Conservation (phyloP, 2,113 vertebrate genomes). For the Tragelaphus strepsiceros region DNA sequence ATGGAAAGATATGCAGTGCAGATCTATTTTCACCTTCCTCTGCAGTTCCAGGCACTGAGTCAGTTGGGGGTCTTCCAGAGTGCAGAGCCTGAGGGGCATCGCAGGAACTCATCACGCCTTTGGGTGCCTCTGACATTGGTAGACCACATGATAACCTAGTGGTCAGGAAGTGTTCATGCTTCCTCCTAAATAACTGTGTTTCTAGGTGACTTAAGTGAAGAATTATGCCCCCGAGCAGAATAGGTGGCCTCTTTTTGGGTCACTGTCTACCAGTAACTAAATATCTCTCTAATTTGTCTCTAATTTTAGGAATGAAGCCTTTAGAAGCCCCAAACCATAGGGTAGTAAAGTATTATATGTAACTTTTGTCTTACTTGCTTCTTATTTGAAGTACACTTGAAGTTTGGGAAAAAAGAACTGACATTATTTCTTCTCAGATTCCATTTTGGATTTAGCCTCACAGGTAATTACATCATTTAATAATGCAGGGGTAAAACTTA, state of each 20-base stretch:
- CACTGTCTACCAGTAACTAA: slow-evolving; percentile 17
- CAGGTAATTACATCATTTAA: background rate
- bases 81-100: background rate
- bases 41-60: background rate
- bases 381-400: background rate
- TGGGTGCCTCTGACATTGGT: background rate
- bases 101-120: background rate
- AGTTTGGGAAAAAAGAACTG: background rate
- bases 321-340: background rate
- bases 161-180: background rate
- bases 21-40: background rate
- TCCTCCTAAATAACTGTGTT: background rate
- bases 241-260: background rate
- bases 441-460: background rate
- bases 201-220: background rate
- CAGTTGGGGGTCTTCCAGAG: background rate
- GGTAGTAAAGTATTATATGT: background rate
- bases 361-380: slow-evolving; percentile 1
- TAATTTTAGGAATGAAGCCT: slow-evolving; percentile 12
- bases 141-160: background rate
- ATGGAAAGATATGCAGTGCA: background rate
- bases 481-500: background rate
- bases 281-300: slow-evolving; percentile 27
- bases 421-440: background rate
- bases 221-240: background rate